Conservation (phyloP, 1,140 invertebrate genomes). For the Drosophila baimaii region DNA sequence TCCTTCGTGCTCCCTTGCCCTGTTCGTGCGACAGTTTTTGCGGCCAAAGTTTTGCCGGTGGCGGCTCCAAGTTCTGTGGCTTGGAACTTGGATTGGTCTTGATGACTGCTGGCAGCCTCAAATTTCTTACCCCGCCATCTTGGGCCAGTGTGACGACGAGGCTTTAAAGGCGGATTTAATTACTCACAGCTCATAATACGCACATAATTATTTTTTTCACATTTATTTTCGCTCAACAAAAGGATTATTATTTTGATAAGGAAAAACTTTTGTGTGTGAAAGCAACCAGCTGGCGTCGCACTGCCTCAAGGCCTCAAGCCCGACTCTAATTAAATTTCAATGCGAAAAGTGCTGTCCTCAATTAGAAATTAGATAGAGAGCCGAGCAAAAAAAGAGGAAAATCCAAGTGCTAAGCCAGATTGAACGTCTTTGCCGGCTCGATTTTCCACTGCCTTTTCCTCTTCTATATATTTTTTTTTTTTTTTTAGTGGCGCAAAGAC, state of each 20-base stretch:
- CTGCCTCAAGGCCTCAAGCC: constrained; percentile 39
- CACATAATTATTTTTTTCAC: neutral
- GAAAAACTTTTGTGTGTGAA: constrained; percentile 52
- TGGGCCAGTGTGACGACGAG: neutral
- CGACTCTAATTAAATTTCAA: constrained; percentile 62
- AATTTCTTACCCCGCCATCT: neutral
- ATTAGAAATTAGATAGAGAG: constrained; percentile 54
- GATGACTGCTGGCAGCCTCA: constrained; percentile 19
- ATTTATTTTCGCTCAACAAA: constrained; percentile 37
- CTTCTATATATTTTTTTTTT: constrained; percentile 10
- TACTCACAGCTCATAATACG: constrained; percentile 14
- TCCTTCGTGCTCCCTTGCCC: constrained; percentile 2
- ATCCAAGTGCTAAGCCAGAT: constrained; percentile 23
- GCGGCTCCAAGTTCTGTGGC: constrained; percentile 27
- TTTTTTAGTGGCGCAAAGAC: constrained; percentile 24
- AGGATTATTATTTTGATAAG: constrained; percentile 45
- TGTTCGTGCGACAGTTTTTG: constrained; percentile 38
- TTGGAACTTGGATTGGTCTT: constrained; percentile 26
- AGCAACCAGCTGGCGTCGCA: constrained; percentile 30
- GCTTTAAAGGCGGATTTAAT: constrained; percentile 48
- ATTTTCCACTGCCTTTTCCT: constrained; percentile 4
- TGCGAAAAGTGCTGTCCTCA: constrained; percentile 57
- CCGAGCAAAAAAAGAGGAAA: neutral
- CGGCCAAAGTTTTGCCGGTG: constrained; percentile 33
- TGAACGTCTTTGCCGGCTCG: constrained; percentile 14